phyloP scores from a whole-genome alignment of 2,113 vertebrate species.

The Pollimyrus isidori region DNA sequence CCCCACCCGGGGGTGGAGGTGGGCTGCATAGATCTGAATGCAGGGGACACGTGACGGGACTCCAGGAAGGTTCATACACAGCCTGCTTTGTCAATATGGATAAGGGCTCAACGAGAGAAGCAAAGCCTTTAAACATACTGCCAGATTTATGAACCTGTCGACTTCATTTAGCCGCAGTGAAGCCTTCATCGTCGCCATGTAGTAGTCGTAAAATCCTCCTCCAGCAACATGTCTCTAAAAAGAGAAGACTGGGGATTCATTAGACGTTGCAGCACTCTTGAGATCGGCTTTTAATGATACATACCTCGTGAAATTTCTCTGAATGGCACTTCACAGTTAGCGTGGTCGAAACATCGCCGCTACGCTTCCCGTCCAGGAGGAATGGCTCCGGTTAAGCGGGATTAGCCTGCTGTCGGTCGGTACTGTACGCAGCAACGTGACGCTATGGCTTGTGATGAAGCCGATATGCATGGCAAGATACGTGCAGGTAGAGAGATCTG shows the following conservation, averaged over 20 bases:
- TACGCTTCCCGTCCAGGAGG: not conserved
- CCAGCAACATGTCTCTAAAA: not conserved
- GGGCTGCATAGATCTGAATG: not conserved
- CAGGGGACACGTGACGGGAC: not conserved
- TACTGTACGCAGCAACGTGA: not conserved
- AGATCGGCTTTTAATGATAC: not conserved
- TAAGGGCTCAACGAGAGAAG: not conserved
- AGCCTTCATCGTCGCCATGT: not conserved
- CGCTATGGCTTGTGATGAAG: not conserved
- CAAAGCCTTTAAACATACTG: not conserved
- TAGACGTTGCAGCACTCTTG: not conserved
- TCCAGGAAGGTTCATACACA: not conserved
- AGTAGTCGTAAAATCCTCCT: not conserved
- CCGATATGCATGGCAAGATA: not conserved
- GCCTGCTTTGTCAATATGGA: not conserved
- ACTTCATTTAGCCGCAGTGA: not conserved
- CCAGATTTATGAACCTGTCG: conserved; percentile 16
- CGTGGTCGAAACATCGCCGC: not conserved
- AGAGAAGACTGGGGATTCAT: conserved; percentile 1
- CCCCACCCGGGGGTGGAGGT: not conserved
- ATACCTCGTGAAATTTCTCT: not conserved
- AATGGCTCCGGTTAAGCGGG: not conserved
- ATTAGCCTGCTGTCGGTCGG: not conserved
- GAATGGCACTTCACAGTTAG: not conserved
- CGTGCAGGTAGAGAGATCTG: not conserved